Evolutionary conservation across 2,113 vertebrate genomes (phyloP).

Genomic region (Xenopus laevis): DNA sequence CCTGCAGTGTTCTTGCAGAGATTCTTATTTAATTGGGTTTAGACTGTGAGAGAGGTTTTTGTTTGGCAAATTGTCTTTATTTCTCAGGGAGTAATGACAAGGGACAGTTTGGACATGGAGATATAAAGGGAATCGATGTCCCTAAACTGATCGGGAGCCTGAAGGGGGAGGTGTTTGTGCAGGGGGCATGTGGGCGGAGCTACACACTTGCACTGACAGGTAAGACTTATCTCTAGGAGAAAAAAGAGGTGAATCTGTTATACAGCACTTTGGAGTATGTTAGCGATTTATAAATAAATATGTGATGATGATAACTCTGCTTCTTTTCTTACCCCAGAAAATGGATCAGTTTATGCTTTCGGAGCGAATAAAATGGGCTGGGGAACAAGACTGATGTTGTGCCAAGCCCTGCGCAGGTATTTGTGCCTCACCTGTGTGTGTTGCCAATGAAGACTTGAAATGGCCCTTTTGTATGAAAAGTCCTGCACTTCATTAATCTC

Average conservation of each 20-base stretch:
- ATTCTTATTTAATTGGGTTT: too few relatives aligned
- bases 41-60: too few relatives aligned
- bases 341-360: slow-evolving; percentile 80
- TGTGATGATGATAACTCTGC: too few relatives aligned
- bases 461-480: neutral
- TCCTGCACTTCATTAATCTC: neutral
- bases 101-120: slow-evolving; percentile 89
- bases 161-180: slow-evolving; percentile 73
- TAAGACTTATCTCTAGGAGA: slow-evolving; percentile 46
- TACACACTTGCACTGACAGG: slow-evolving; percentile 91
- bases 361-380: slow-evolving; percentile 94
- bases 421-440: accelerated
- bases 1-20: too few relatives aligned
- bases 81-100: slow-evolving; percentile 88
- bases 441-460: neutral
- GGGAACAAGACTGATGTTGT: slow-evolving; percentile 92
- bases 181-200: slow-evolving; percentile 87
- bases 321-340: slow-evolving; percentile 63
- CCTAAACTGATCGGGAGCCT: slow-evolving; percentile 83
- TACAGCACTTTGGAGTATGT: neutral
- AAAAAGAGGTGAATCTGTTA: too few relatives aligned
- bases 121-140: slow-evolving; percentile 87
- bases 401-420: slow-evolving; percentile 83
- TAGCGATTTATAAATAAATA: neutral
- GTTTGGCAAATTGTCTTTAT: too few relatives aligned